phyloP scores from a whole-genome alignment of 2,888 invertebrate species.

The Noctua comes region DNA sequence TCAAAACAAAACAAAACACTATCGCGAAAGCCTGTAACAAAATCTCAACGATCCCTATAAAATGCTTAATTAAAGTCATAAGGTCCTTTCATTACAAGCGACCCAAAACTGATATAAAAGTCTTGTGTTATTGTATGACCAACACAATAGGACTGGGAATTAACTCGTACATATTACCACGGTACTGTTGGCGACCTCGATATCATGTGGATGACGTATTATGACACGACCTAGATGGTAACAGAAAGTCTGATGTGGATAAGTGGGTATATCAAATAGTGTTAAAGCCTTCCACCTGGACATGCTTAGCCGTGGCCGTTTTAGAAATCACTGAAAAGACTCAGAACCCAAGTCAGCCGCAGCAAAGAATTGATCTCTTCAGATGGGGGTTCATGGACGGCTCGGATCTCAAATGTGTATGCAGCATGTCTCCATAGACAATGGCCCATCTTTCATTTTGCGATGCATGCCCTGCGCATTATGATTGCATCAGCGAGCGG shows the following conservation, averaged over 20 bases:
- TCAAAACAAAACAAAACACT: constrained; percentile 48
- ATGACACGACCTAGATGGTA: constrained; percentile 32
- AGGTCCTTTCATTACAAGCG: constrained; percentile 48
- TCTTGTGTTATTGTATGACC: constrained; percentile 55
- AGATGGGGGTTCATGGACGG: too few species aligned
- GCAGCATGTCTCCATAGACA: too few species aligned
- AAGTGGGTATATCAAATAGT: background rate
- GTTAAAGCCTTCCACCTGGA: too few species aligned
- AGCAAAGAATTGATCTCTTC: too few species aligned
- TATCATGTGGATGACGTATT: constrained; percentile 55
- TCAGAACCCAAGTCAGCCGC: too few species aligned
- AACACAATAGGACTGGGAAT: constrained; percentile 61
- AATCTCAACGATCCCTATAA: constrained; percentile 49
- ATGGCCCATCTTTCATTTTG: too few species aligned
- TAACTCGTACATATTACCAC: constrained; percentile 58
- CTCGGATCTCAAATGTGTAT: too few species aligned
- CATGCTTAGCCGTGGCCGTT: too few species aligned
- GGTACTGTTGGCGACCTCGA: constrained; percentile 51
- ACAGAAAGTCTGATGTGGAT: constrained; percentile 23
- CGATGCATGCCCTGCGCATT: too few species aligned
- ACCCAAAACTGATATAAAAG: constrained; percentile 60
- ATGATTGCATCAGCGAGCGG: too few species aligned
- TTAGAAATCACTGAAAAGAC: too few species aligned
- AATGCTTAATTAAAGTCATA: constrained; percentile 61
- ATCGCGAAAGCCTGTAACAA: constrained; percentile 21